Base-by-base conservation (phyloP, 2,797 vertebrate species). In the Austrolebias charrua region DNA sequence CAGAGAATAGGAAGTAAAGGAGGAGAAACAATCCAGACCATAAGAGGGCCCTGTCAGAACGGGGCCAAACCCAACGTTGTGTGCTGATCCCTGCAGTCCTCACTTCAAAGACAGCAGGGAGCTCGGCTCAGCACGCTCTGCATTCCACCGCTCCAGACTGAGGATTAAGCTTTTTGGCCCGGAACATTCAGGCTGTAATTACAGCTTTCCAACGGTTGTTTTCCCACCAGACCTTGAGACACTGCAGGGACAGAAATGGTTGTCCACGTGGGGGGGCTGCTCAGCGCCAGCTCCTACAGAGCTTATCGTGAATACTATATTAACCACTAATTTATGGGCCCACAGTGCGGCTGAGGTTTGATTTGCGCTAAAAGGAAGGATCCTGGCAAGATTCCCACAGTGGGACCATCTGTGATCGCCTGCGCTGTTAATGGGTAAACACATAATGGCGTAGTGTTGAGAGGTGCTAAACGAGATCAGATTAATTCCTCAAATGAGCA, bases 71-170 rank as follows among this genome's bases (percentile, higher is more conserved):
- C 88, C 88, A 89, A 90, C 69, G 82, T 66, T 85, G 84, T 87
- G 82, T 82, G 77, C 88, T 88, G 86, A 91, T 90, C 89, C 87
- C 83, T 88, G 77, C 77, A 83, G 83, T 85, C 81, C 78, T 88
- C 85, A 90, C 88, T 89, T 89, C 83, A 87, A 89, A 90, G 88
- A 88, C 84, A 70, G 82, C 72, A 83, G 83, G 82, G 81, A 88
- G 83, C 87, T 86, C 86, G 78, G 87, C 86, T 88, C 83, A 78
- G 83, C 89, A 88, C 70, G 77, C 82, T 87, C 86, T 85, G 86
- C 90, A 90, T 91, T 91, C 89, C 85, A 74, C 86, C 88, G 81
- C 87, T 90, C 84, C 86, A 90, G 87, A 86, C 86, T 82, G 80
- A 77, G 84, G 86, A 90, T 90, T 90, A 90, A 82, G 86, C 66